Base-by-base conservation (phyloP, 53 echinoderm and acorn worm genomes). In the Luidia sarsii region DNA sequence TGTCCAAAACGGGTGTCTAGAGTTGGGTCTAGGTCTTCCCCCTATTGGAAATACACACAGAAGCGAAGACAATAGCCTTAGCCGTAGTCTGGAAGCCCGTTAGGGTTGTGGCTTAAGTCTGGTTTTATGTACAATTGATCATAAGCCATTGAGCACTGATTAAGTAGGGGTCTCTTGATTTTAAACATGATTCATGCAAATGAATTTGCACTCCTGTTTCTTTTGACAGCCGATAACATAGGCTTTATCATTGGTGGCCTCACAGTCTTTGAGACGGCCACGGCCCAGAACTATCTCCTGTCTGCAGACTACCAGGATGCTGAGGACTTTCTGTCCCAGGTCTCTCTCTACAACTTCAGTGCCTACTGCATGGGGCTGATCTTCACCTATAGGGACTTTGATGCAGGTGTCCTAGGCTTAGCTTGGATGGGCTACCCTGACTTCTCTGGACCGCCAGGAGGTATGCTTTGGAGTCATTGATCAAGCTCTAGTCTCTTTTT, bases 361-460 rank as follows among this genome's bases (percentile, higher is more conserved):
- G 45, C 82, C 6, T 88, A 83, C 61, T 88, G 88, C 60, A 36
- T 88, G 50, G 88, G 88, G 21, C 38, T 88, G 11, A 68, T 33
- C 21, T 88, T 88, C 57, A 88, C 88, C 2, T 57, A 75, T 43
- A 39, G 77, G 27, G 88, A 88, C 43, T 88, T 88, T 28, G 13
- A 16, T 10, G 88, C 38, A 13, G 88, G 83, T 29, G 53, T 83
- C 16, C 70, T 88, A 14, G 88, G 88, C 8, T 30, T 83, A 32
- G 88, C 88, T 3, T 88, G 83, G 83, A 50, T 88, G 61, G 88
- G 88, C 20, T 88, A 82, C 53, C 65, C 88, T n/a, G 60, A 41
- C 15, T 32, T 16, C 0, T 15, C 18, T 43, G 55, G 61, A 50
- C 88, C 88, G 7, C 71, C 88, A 30, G 88, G 88, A 73, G 88